Evolutionary conservation across 2,113 vertebrate species (phyloP), one percentile per base, ranked within the genome.

Genomic region (Alexandromys fortis): DNA sequence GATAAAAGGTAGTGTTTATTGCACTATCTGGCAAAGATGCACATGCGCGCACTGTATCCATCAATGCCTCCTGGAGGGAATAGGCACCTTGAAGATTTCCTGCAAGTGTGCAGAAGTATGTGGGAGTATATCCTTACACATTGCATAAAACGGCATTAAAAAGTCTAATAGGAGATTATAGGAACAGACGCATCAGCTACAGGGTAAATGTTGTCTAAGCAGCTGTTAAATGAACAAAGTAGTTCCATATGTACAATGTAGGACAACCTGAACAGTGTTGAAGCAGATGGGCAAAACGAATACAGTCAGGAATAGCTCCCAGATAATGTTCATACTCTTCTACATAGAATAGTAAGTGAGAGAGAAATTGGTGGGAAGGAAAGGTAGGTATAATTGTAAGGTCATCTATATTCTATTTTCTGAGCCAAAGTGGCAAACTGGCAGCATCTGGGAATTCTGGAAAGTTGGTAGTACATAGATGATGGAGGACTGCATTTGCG

Each of bases 181-280:
- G 42, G 94, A 95, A 73, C 92, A 67, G 42, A 5, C 33, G 68
- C 16, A 6, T 83, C 33, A 86, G 30, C 73, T 89, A 89, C 75
- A 42, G 42, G 67, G 70, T 67, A 12, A 92, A 90, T 81, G 83
- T 17, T 81, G 75, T 22, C 11, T 92, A 67, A n/a, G 86, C 26
- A 83, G 75, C 38, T 70, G 38, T 70, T 63, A 70, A 96, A 96
- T 93, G 52, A 95, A 68, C 52, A 87, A 67, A 89, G 42, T 63
- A 58, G 13, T 83, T 94, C 72, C 1, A 22, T 47, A 61, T 81
- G 28, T 83, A 73, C 89, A 91, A 63, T n/a, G 65, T 70, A 52
- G 8, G 30, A 67, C 47, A 90, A 96, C 24, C 79, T 92, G 75
- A 72, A 85, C 28, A 77, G 76, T 61, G 33, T 75, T 96, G 81